phyloP scores from a whole-genome alignment of 2,113 vertebrate genomes.

The Albula goreensis region DNA sequence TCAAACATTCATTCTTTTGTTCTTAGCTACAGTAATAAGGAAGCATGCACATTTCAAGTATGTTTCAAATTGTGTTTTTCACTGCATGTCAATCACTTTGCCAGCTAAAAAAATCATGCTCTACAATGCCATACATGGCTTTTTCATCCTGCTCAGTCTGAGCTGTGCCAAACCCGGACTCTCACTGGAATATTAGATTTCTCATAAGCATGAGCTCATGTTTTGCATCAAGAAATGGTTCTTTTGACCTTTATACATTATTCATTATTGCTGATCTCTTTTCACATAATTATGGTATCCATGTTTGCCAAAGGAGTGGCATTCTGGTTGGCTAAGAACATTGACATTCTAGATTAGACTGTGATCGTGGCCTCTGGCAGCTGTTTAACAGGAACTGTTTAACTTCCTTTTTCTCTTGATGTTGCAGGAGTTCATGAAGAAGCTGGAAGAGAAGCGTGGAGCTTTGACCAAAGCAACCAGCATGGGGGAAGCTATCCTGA shows the following conservation, averaged over 20 bases:
- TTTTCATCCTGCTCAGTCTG: constrained; percentile 18
- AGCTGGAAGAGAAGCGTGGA: constrained; percentile 88
- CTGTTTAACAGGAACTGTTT: constrained; percentile 20
- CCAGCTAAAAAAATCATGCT: constrained; percentile 22
- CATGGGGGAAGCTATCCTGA: constrained; percentile 89
- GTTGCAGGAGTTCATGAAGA: constrained; percentile 91
- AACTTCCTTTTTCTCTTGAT: constrained; percentile 40
- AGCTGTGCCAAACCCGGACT: constrained; percentile 40
- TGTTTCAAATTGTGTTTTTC: constrained; percentile 11
- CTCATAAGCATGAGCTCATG: constrained; percentile 53
- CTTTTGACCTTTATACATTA: constrained; percentile 24
- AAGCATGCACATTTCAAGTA: constrained; percentile 23
- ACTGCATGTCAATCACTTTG: constrained; percentile 31
- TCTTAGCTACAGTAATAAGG: constrained; percentile 3
- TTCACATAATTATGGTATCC: constrained; percentile 19
- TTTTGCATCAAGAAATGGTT: constrained; percentile 35
- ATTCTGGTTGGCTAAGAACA: background rate
- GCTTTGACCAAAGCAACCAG: constrained; percentile 84
- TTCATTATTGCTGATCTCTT: constrained; percentile 38
- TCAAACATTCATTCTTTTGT: background rate
- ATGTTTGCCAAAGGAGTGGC: constrained; percentile 28
- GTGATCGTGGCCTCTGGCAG: background rate
- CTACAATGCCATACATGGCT: constrained; percentile 37
- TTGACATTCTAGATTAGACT: constrained; percentile 34
- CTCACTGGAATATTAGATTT: constrained; percentile 34